Evolutionary conservation across 2,113 vertebrate genomes (phyloP).

Genomic region (Menura novaehollandiae): DNA sequence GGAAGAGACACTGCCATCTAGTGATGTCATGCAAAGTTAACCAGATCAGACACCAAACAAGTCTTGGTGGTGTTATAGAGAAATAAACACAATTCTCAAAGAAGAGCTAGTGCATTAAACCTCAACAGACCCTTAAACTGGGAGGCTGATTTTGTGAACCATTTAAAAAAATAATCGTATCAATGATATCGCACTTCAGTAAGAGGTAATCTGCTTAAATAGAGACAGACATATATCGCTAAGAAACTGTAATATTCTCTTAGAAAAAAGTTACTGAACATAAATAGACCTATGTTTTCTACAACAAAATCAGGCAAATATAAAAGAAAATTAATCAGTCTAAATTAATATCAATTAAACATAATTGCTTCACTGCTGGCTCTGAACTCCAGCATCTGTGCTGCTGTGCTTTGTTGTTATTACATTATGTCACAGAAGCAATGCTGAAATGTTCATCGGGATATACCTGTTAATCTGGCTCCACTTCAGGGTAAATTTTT

Average conservation of each 20-base stretch:
- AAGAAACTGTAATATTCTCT: neutral
- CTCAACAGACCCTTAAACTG: neutral
- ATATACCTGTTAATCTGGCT: neutral
- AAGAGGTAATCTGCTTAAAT: neutral
- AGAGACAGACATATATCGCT: neutral
- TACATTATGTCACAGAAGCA: neutral
- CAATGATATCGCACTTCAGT: neutral
- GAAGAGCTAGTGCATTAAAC: neutral
- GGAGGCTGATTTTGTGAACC: neutral
- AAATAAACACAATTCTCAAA: neutral
- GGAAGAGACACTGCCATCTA: constrained; percentile 1
- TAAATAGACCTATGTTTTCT: neutral
- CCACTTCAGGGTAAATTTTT: neutral
- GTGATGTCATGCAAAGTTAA: neutral
- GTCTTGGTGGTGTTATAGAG: neutral
- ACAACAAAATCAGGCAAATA: neutral
- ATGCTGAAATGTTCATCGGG: neutral
- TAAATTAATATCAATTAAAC: neutral
- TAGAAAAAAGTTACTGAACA: neutral
- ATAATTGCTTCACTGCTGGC: neutral
- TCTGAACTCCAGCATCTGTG: neutral
- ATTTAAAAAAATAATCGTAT: neutral
- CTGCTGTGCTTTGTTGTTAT: neutral
- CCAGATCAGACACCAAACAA: neutral
- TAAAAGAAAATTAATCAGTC: neutral